Base-by-base conservation (phyloP, 2,888 invertebrate genomes). In the Nephrocerus scutellatus region DNA sequence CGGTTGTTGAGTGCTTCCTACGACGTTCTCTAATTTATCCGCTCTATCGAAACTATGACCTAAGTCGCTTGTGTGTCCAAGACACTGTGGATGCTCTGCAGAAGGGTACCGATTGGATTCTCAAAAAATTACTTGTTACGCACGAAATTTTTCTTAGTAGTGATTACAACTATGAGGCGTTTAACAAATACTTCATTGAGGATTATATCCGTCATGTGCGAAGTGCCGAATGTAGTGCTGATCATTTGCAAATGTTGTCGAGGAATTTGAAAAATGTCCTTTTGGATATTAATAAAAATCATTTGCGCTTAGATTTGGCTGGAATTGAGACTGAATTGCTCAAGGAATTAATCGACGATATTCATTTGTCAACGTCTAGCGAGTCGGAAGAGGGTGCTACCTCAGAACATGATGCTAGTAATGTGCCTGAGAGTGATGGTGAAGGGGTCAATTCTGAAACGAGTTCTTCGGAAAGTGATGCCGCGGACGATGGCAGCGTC, bases 11-110 rank as follows among this genome's bases (percentile, higher is more conserved):
- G n/a, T 59, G 59, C 10, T 66, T 66, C 26, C 36, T 66, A 26
- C 59, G 66, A 2, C 60, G 66, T 5, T 57, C 55, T 2, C 47
- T 66, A 5, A 60, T 60, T 15, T 66, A 66, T 51, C 66, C 66
- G 3, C 39, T 66, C 15, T 66, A 63, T 42, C 55, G 66, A 5
- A 66, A 64, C 39, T 66, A 60, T 23, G 64, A 66, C 24, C 47
- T 66, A 15, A 59, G 61, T 0, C 53, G 56, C 4, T 48, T 53
- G 20, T 66, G 65, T 35, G 55, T 62, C 3, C 46, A 57, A 10
- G 66, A 66, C 49, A 55, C 58, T 16, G 55, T 65, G n/a, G 55
- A 57, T 12, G 66, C 62, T 14, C 38, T 66, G 7, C 56, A 59
- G 32, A 51, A 48, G 4, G 57, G 56, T 5, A 53, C 56, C 12